phyloP scores from a whole-genome alignment of 2,888 invertebrate genomes.

The Drosophila infuscata region DNA sequence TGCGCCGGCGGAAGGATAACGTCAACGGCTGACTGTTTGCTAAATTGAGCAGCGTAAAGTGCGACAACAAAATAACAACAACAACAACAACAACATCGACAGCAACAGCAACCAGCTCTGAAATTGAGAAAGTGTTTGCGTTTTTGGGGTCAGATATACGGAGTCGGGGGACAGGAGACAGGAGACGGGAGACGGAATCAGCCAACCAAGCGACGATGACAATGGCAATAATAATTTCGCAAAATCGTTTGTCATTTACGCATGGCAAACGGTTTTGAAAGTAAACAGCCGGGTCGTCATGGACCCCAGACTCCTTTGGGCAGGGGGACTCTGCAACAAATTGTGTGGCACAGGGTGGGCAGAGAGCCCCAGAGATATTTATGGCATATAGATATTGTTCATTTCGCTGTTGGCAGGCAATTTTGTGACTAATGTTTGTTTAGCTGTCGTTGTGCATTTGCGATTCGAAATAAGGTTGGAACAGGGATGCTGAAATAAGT shows the following conservation, averaged over 20 bases:
- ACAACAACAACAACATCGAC: conserved; percentile 8
- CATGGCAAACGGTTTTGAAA: conserved; percentile 82
- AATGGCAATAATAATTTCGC: conserved; percentile 81
- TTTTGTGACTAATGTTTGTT: conserved; percentile 81
- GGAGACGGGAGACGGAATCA: conserved; percentile 20
- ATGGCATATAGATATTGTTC: conserved; percentile 76
- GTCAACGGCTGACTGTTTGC: conserved; percentile 78
- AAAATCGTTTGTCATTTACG: conserved; percentile 82
- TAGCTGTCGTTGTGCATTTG: conserved; percentile 78
- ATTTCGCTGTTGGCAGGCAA: conserved; percentile 77
- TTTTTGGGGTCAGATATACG: conserved; percentile 35
- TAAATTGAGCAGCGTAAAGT: conserved; percentile 82
- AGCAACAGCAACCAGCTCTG: conserved; percentile 6
- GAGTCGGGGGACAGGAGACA: not conserved
- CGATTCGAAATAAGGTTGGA: conserved; percentile 21
- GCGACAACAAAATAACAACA: conserved; percentile 60
- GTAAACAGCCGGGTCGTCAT: conserved; percentile 77
- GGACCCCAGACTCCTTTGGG: conserved; percentile 41
- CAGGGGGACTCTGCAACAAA: conserved; percentile 3
- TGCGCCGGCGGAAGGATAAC: conserved; percentile 78
- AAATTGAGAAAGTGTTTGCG: conserved; percentile 59
- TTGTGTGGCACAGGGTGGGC: conserved; percentile 14
- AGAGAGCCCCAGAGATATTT: conserved; percentile 67
- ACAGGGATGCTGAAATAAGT: conserved; percentile 14
- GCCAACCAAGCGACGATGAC: conserved; percentile 65